These are phyloP conservation scores for Chelidonichthys spinosus DNA, from an alignment of 2,797 vertebrate species.

Conservation along the genomic window DNA sequence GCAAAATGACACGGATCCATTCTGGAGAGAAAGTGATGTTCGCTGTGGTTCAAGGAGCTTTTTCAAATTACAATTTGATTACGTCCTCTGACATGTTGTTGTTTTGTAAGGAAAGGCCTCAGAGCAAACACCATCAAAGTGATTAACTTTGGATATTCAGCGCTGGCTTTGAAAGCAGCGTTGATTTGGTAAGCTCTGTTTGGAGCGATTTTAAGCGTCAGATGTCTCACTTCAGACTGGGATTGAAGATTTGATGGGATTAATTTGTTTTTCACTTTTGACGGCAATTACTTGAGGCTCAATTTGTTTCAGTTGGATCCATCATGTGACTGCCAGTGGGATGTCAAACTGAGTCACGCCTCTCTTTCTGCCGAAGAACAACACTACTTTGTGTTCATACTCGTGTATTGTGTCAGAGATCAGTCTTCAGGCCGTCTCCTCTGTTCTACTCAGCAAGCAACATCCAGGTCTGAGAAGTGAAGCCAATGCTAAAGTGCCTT, in stretches of 20 bases:
- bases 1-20: slow-evolving; percentile 57
- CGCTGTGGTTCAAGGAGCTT: slow-evolving; percentile 62
- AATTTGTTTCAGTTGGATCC: neutral
- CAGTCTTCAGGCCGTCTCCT: too few relatives aligned
- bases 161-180: slow-evolving; percentile 1
- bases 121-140: slow-evolving; percentile 43
- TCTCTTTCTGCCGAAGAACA: too few relatives aligned
- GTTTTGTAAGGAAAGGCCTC: slow-evolving; percentile 47
- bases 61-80: slow-evolving; percentile 66
- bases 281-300: neutral
- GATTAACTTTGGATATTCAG: slow-evolving; percentile 35
- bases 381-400: too few relatives aligned
- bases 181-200: slow-evolving; percentile 10
- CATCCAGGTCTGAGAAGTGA: too few relatives aligned
- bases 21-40: slow-evolving; percentile 58
- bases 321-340: neutral
- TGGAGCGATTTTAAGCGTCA: neutral
- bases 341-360: neutral
- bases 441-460: too few relatives aligned
- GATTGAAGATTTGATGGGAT: slow-evolving; percentile 12
- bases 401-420: too few relatives aligned
- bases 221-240: slow-evolving; percentile 7
- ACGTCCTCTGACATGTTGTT: slow-evolving; percentile 59
- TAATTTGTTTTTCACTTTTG: slow-evolving; percentile 7
- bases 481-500: too few relatives aligned